phyloP scores from a whole-genome alignment of 2,888 invertebrate genomes.

The Apodemia hepburni region DNA sequence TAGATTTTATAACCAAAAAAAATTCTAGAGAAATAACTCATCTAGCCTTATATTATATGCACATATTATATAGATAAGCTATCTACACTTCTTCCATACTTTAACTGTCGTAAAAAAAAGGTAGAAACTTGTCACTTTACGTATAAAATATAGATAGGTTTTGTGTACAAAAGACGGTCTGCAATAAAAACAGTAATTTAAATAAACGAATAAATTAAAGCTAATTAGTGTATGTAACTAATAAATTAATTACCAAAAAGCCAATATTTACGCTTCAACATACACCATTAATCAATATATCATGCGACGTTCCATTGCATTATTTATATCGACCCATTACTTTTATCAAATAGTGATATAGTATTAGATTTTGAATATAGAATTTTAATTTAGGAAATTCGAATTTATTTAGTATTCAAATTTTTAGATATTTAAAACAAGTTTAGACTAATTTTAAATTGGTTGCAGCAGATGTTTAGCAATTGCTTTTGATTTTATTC shows the following conservation, averaged over 20 bases:
- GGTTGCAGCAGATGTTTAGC: background rate
- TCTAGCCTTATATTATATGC: too few species aligned
- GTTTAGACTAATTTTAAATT: background rate
- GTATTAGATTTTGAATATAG: background rate
- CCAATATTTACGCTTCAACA: background rate
- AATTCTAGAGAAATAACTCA: too few species aligned
- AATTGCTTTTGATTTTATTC: background rate
- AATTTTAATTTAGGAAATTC: background rate
- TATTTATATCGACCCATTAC: too few species aligned
- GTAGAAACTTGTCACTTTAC: too few species aligned
- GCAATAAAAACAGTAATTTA: background rate
- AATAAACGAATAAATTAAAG: background rate
- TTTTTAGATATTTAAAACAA: background rate
- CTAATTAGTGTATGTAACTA: background rate
- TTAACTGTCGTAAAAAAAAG: too few species aligned
- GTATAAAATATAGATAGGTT: background rate
- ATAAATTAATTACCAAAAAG: background rate
- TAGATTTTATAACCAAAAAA: too few species aligned
- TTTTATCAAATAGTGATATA: background rate
- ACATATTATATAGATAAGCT: too few species aligned
- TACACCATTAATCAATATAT: background rate
- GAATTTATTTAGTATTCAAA: background rate
- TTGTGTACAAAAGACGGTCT: background rate
- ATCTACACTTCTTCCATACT: too few species aligned
- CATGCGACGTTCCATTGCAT: too few species aligned